Conservation (phyloP, 1,140 invertebrate species). For the Hesperophylax magnus region DNA sequence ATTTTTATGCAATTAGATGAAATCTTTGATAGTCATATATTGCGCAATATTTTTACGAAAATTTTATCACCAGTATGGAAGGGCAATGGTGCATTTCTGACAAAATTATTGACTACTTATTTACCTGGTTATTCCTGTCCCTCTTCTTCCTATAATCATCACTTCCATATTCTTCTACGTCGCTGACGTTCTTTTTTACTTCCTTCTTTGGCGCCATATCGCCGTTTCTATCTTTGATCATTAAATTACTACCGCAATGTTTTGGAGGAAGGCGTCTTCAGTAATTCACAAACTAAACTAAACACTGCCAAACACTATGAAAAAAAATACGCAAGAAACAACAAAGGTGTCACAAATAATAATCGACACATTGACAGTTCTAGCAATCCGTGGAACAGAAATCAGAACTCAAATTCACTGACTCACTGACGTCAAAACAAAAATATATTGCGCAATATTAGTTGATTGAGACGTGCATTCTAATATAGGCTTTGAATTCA, state of each 20-base stretch:
- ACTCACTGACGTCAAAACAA: background rate
- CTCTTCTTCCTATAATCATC: conserved; percentile 86
- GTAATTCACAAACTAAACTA: background rate
- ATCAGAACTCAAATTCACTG: too few species aligned
- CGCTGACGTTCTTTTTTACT: conserved; percentile 58
- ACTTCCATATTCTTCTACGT: conserved; percentile 77
- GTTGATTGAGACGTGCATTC: too few species aligned
- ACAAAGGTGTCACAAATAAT: background rate
- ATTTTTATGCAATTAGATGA: background rate
- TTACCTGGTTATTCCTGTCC: conserved; percentile 88
- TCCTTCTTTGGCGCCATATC: conserved; percentile 44
- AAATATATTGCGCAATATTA: conserved; percentile 1
- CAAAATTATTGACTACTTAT: conserved; percentile 21
- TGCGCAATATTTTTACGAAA: background rate
- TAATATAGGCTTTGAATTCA: too few species aligned
- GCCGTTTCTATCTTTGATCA: conserved; percentile 17
- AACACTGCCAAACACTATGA: background rate
- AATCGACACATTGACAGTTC: background rate
- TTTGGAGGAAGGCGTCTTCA: background rate
- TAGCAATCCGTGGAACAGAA: background rate
- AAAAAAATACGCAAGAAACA: background rate
- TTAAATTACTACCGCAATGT: background rate
- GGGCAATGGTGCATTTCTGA: background rate
- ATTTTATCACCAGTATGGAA: background rate
- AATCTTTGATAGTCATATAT: background rate